Evolutionary conservation across 2,888 invertebrate genomes (phyloP).

Genomic region (Chorisops tibialis): DNA sequence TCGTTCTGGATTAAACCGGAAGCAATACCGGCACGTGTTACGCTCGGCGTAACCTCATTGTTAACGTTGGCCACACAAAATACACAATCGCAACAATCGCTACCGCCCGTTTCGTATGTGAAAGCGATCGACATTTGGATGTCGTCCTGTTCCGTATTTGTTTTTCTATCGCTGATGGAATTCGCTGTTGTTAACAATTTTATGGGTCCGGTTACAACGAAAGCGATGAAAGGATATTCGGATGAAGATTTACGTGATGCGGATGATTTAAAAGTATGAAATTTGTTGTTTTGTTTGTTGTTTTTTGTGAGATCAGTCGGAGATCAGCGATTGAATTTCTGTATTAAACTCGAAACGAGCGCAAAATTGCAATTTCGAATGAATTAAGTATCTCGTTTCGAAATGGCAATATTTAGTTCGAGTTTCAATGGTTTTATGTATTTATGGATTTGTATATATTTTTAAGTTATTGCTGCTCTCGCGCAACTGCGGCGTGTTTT

Average conservation of each 20-base stretch:
- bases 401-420: no score
- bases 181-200: constrained; percentile 88
- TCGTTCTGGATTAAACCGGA: constrained; percentile 96
- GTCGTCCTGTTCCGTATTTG: constrained; percentile 89
- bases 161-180: constrained; percentile 92
- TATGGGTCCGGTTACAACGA: constrained; percentile 79
- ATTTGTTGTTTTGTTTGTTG: not conserved
- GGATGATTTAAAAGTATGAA: constrained; percentile 70
- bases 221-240: constrained; percentile 86
- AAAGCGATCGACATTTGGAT: constrained; percentile 92
- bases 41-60: constrained; percentile 85
- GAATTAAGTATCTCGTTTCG: no score
- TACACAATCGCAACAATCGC: constrained; percentile 88
- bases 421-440: no score
- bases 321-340: no score
- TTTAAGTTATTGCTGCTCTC: no score
- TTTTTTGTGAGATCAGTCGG: no score
- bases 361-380: no score
- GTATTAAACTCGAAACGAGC: no score
- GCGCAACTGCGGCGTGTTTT: no score
- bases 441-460: no score
- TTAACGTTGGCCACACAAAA: constrained; percentile 88
- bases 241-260: constrained; percentile 75
- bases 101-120: constrained; percentile 89
- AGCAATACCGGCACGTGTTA: constrained; percentile 89